Percentiles rank a stretch among this genome's conserved stretches.
These are phyloP conservation scores for Cryptosula pallasiana DNA, from an alignment of 2,888 invertebrate genomes.

Conservation along the genomic window DNA sequence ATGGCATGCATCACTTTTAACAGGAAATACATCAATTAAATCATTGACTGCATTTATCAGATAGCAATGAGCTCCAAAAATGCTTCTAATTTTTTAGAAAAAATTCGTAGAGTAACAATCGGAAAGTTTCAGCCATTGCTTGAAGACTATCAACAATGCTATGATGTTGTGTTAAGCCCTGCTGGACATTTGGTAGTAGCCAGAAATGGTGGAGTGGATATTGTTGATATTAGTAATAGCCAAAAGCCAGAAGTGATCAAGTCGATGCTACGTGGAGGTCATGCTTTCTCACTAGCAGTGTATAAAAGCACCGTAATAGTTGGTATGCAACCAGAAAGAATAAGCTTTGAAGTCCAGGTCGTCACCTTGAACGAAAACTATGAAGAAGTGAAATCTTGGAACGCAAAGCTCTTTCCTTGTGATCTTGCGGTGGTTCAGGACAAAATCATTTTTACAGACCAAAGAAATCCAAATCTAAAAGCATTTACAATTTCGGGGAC, in stretches of 20 bases:
- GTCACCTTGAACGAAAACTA: not conserved
- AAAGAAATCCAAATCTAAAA: not conserved
- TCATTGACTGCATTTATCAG: no score
- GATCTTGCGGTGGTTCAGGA: not conserved
- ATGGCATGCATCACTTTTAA: no score
- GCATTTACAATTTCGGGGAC: not conserved
- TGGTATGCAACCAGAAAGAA: not conserved
- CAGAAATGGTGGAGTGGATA: not conserved
- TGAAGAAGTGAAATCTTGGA: not conserved
- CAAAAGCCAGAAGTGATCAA: not conserved
- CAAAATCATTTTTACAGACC: not conserved
- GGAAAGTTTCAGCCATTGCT: no score
- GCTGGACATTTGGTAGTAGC: not conserved
- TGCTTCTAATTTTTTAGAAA: no score
- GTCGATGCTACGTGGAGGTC: not conserved
- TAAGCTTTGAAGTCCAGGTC: not conserved
- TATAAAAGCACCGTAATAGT: not conserved
- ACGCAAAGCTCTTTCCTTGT: not conserved
- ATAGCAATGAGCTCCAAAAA: no score
- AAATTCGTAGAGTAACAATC: no score
- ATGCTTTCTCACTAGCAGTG: not conserved
- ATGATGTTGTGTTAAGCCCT: not conserved
- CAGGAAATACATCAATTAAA: no score
- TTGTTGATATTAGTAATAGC: not conserved
- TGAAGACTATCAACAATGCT: not conserved